A percentile compares a stretch with the other conserved stretches of the same genome.
These are phyloP conservation scores for Bombus confusus DNA, from an alignment of 1,140 invertebrate genomes.

Conservation along the genomic window DNA sequence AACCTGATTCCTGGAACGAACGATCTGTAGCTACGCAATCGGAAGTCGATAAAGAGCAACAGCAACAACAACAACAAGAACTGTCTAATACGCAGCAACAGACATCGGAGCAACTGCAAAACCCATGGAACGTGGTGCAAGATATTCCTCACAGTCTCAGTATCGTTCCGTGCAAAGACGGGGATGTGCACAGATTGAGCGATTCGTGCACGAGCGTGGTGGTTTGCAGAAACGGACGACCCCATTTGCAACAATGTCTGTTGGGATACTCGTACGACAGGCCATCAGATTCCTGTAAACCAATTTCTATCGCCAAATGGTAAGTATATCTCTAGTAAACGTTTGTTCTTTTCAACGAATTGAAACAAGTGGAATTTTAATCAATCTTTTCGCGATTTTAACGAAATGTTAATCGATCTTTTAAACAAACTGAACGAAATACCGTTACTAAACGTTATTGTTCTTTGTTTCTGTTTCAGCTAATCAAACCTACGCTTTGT, in stretches of 20 bases:
- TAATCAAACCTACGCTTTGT: slow-evolving; percentile 58
- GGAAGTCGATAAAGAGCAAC: slow-evolving; percentile 44
- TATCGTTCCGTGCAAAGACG: slow-evolving; percentile 67
- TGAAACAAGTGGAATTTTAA: neutral
- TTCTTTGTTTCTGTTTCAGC: slow-evolving; percentile 62
- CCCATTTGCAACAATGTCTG: slow-evolving; percentile 73
- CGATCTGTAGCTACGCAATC: slow-evolving; percentile 19
- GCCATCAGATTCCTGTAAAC: slow-evolving; percentile 71
- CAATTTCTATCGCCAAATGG: slow-evolving; percentile 74
- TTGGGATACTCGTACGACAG: slow-evolving; percentile 72
- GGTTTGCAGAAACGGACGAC: slow-evolving; percentile 71
- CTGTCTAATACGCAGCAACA: neutral
- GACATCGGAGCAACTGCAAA: slow-evolving; percentile 19
- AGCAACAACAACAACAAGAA: neutral
- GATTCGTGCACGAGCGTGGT: slow-evolving; percentile 74
- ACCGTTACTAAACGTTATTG: no score
- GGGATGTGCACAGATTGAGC: slow-evolving; percentile 71
- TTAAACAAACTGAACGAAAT: no score
- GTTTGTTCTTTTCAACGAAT: neutral
- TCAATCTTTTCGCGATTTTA: neutral
- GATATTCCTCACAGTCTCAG: slow-evolving; percentile 65
- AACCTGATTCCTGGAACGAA: slow-evolving; percentile 58
- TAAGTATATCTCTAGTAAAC: slow-evolving; percentile 43
- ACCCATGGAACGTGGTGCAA: slow-evolving; percentile 67
- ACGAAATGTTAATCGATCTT: neutral